Conservation (phyloP, 2,797 vertebrate genomes). For the Fundulus diaphanus region DNA sequence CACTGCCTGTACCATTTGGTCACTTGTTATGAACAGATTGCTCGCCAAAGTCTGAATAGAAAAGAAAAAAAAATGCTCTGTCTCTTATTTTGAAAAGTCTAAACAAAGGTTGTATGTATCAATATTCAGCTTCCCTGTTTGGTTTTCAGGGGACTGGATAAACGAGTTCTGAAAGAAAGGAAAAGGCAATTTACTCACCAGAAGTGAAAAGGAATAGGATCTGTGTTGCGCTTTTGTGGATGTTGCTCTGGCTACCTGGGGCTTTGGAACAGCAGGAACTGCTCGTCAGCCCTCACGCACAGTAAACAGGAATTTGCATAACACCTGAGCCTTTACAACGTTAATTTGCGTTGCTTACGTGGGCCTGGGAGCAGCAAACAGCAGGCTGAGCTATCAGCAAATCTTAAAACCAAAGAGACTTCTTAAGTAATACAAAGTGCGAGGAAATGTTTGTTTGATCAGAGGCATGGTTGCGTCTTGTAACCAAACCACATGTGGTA, state of each 20-base stretch:
- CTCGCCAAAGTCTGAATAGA: neutral
- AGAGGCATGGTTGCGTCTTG: neutral
- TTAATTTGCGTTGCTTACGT: slow-evolving; percentile 47
- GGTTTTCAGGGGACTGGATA: slow-evolving; percentile 50
- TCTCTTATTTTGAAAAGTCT: slow-evolving; percentile 19
- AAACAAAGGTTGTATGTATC: neutral
- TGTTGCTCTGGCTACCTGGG: slow-evolving; percentile 10
- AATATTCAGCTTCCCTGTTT: neutral
- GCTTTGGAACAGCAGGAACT: slow-evolving; percentile 28
- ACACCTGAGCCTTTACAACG: slow-evolving; percentile 30
- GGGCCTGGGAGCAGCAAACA: slow-evolving; percentile 1
- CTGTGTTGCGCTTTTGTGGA: slow-evolving; percentile 4
- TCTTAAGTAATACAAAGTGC: neutral
- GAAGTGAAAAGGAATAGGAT: slow-evolving; percentile 32
- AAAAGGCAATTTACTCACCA: slow-evolving; percentile 15
- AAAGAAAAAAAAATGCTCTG: neutral
- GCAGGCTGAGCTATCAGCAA: neutral
- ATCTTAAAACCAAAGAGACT: neutral
- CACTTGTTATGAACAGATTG: too few relatives aligned
- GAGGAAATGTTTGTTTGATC: neutral
- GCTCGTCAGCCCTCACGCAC: slow-evolving; percentile 4
- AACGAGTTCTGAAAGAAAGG: slow-evolving; percentile 57
- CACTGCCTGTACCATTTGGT: neutral
- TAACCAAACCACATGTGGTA: neutral
- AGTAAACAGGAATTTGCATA: slow-evolving; percentile 54